Base-by-base conservation (phyloP, 2,113 vertebrate species). In the Anser cygnoides region DNA sequence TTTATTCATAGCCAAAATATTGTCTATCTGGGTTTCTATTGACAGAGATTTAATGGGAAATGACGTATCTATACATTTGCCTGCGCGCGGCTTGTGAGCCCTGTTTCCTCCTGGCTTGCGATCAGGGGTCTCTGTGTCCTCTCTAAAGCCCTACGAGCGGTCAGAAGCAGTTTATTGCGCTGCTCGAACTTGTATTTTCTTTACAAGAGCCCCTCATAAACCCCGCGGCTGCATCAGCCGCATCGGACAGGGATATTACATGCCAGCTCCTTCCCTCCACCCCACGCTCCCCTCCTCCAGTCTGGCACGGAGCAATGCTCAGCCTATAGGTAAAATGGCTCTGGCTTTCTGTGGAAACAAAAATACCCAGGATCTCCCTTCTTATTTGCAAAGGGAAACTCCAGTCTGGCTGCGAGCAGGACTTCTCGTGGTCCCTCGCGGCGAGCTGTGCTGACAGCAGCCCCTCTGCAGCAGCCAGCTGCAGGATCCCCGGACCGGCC, bases 271-370 rank as follows among this genome's bases (percentile, higher is more conserved):
- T 37, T 61, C 90, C 54, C 58, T 23, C 55, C 71, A 31, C 71
- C 50, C 85, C 85, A 2, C 12, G 13, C 81, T 62, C 84, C 63
- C 94, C 71, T 85, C 77, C 92, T 86, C 88, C 94, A 13, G 74
- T 19, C 87, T 75, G 94, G 92, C 92, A 66, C 54, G 31, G 75
- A 85, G 88, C 80, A 10, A 13, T 31, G 91, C 84, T 86, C 66
- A 82, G 84, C 92, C 50, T 71, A 76, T 80, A 94, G 94, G 94
- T 84, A 94, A 94, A 92, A 92, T 90, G 94, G 77, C 92, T 93
- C 92, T 90, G 86, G 17, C 46, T 94, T 52, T 33, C 22, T n/a
- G 62, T 57, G 86, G 77, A 52, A 87, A 83, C n/a, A 37, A 75
- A 75, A 80, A 67, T 6, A 19, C 33, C 15, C 84, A 6, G 76